Base-by-base conservation (phyloP, 1,140 invertebrate species). In the Papilio machaon region DNA sequence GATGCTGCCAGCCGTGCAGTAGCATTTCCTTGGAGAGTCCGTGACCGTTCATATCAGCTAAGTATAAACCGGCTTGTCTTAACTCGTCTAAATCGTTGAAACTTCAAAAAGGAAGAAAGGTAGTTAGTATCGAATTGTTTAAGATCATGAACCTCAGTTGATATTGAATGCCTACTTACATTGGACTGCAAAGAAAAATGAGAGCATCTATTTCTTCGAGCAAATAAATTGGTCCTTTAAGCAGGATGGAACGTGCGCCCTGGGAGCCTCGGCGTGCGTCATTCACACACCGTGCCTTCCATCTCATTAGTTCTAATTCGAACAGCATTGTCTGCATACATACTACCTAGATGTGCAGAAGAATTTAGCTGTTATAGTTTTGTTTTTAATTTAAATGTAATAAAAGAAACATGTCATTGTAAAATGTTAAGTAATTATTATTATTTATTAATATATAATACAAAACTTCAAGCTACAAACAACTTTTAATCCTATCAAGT, bases 21-120 rank as follows among this genome's bases (percentile, higher is more conserved):
- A 98, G 97, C 95, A 98, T 96, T 91, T 98, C 97, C 58, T 97
- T 95, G 82, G 98, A 98, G 73, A 97, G 95, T 8, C 98, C 98
- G 87, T 98, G 98, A 1, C 97, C 96, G 92, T 98, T 98, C 35
- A 99, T 95, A 91, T 98, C 98, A 83, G 98, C 98, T 17, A 99
- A 89, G 90, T 96, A 98, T 0, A 98, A 88, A 5, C 97, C 97
- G 85, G 97, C 97, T 81, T 96, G 96, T 9, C 96, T 95, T 54
- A 99, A 94, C 84, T 98, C 98, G 79, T 98, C 97, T 19, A 98
- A 94, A 89, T 97, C 97, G 86, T 97, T 97, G 49, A 99, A 97
- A 78, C 97, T 98, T 91, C 89, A 90, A 91, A 17, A 35, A 8
- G 5, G 13, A 19, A 30, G 38, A 38, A 76, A 17, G 15, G 2